phyloP scores from a whole-genome alignment of 53 echinoderm and acorn worm species.

The Antedon mediterranea region DNA sequence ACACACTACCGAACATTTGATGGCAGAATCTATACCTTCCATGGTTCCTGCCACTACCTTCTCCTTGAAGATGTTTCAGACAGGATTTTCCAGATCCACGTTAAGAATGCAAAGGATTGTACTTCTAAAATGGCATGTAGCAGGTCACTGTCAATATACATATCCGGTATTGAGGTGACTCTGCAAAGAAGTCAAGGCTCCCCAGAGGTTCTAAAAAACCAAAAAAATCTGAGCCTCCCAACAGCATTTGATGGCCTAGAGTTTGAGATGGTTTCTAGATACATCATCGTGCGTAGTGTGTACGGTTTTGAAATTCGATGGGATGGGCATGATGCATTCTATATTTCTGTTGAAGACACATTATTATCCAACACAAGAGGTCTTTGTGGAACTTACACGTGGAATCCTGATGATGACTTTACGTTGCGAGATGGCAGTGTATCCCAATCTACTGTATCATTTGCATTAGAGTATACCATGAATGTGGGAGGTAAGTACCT shows the following conservation, averaged over 20 bases:
- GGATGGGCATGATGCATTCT: conserved; percentile 1
- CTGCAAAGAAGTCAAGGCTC: neutral
- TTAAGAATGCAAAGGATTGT: neutral
- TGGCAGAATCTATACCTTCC: conserved; percentile 2
- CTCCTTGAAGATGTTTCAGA: neutral
- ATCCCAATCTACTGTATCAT: neutral
- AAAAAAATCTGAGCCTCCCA: neutral
- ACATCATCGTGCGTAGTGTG: neutral
- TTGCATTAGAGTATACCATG: neutral
- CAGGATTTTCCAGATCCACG: neutral
- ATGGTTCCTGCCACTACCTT: conserved; percentile 2
- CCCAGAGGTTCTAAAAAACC: neutral
- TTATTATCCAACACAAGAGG: neutral
- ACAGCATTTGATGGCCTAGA: neutral
- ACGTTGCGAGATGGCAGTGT: neutral
- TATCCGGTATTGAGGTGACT: neutral
- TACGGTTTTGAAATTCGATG: neutral
- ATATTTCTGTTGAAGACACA: neutral
- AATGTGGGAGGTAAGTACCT: neutral
- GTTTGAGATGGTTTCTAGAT: neutral
- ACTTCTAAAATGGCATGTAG: neutral
- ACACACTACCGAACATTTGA: conserved; percentile 8
- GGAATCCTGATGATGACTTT: neutral
- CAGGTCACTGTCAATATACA: neutral
- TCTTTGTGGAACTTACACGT: neutral